Evolutionary conservation across 2,113 vertebrate species (phyloP).

Genomic region (Sphyrna mokarran): DNA sequence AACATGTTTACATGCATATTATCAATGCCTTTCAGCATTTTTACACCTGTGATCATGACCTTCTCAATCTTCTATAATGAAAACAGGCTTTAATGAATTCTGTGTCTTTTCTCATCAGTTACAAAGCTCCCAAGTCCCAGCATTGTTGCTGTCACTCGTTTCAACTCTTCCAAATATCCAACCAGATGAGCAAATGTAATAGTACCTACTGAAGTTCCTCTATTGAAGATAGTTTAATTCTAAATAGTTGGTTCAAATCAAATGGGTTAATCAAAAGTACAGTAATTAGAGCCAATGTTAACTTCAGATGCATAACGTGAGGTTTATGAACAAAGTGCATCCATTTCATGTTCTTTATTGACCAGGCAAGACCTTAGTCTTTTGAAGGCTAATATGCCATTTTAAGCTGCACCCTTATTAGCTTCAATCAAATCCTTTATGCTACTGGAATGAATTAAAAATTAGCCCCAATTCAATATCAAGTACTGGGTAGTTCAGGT

Average conservation of each 20-base stretch:
- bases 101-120: background rate
- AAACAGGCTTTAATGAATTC: background rate
- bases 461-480: background rate
- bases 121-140: background rate
- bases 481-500: background rate
- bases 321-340: background rate
- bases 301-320: background rate
- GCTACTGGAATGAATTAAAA: background rate
- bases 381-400: background rate
- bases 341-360: background rate
- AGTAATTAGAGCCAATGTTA: background rate
- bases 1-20: background rate
- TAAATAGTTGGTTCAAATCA: background rate
- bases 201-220: background rate
- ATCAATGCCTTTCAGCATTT: constrained; percentile 5
- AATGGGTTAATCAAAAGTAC: background rate
- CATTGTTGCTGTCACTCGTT: background rate
- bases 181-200: background rate
- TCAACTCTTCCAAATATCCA: background rate
- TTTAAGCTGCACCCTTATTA: background rate
- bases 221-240: background rate
- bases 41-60: background rate
- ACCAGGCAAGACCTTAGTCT: background rate
- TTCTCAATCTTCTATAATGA: background rate
- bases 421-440: background rate